phyloP scores from a whole-genome alignment of 2,888 invertebrate species.

The Entomobrya multifasciata region DNA sequence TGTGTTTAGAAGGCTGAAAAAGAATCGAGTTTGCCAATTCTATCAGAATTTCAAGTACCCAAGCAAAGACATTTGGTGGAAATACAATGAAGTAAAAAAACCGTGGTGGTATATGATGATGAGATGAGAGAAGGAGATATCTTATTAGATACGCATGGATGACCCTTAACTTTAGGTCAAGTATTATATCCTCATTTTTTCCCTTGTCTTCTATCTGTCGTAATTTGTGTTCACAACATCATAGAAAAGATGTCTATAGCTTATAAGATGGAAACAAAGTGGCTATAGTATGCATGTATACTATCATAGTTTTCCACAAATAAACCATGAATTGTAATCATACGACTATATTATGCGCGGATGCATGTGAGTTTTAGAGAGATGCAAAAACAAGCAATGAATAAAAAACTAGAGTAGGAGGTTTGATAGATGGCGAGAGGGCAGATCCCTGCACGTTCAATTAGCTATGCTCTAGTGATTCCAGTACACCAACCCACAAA shows the following conservation, averaged over 20 bases:
- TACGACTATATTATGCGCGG: too few species aligned
- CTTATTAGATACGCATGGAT: constrained; percentile 55
- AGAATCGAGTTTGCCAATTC: constrained; percentile 59
- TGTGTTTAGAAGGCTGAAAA: not conserved
- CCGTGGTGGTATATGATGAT: constrained; percentile 46
- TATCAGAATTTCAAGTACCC: constrained; percentile 58
- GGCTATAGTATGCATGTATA: too few species aligned
- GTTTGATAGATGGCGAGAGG: constrained; percentile 21
- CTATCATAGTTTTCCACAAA: not conserved
- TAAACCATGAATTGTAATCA: not conserved
- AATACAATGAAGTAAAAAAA: constrained; percentile 56
- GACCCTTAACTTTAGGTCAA: constrained; percentile 67
- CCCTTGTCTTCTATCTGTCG: constrained; percentile 19
- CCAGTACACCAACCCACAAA: constrained; percentile 25
- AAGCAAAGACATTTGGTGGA: constrained; percentile 43
- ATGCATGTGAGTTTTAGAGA: not conserved
- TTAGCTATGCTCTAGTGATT: constrained; percentile 58
- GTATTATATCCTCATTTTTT: constrained; percentile 42
- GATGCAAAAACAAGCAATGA: not conserved
- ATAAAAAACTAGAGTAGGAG: not conserved
- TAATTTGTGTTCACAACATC: constrained; percentile 34
- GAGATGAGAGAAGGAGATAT: constrained; percentile 50
- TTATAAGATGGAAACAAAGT: too few species aligned
- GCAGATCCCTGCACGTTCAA: constrained; percentile 52
- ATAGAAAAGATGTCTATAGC: too few species aligned